These are phyloP conservation scores for Propithecus coquereli DNA, from an alignment of 2,113 vertebrate genomes.

Conservation along the genomic window DNA sequence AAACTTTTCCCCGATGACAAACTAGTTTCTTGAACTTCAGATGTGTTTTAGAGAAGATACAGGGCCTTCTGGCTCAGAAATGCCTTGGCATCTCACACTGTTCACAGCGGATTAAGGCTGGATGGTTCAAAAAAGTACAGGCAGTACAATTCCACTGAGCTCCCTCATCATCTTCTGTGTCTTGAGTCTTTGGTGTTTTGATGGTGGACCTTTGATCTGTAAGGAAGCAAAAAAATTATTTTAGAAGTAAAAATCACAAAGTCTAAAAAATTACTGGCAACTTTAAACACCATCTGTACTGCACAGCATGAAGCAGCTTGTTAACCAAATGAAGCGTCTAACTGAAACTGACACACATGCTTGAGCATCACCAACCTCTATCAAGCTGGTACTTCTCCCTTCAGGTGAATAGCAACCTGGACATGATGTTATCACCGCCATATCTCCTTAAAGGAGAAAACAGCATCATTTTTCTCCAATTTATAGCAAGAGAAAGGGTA, in stretches of 20 bases:
- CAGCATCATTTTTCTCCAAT: not conserved
- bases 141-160: conserved; percentile 97
- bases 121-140: conserved; percentile 99
- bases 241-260: conserved; percentile 57
- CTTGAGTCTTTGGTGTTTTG: conserved; percentile 90
- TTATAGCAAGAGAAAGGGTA: not conserved
- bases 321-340: not conserved
- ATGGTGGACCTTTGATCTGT: conserved; percentile 87
- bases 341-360: not conserved
- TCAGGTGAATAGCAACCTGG: not conserved
- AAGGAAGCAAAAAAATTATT: conserved; percentile 69
- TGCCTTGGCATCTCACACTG: conserved; percentile 98
- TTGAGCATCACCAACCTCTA: not conserved
- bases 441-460: not conserved
- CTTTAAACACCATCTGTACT: not conserved
- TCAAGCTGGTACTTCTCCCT: not conserved
- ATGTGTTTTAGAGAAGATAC: conserved; percentile 70
- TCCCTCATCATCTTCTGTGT: conserved; percentile 95
- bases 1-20: conserved; percentile 70
- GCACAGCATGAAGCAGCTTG: not conserved
- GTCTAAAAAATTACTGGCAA: not conserved
- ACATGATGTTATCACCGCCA: not conserved
- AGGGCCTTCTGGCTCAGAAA: conserved; percentile 92
- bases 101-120: conserved; percentile 98
- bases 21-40: conserved; percentile 70